Evolutionary conservation across 92 coral and sea anemone species (phyloP).

Genomic region (Bergia sp.): DNA sequence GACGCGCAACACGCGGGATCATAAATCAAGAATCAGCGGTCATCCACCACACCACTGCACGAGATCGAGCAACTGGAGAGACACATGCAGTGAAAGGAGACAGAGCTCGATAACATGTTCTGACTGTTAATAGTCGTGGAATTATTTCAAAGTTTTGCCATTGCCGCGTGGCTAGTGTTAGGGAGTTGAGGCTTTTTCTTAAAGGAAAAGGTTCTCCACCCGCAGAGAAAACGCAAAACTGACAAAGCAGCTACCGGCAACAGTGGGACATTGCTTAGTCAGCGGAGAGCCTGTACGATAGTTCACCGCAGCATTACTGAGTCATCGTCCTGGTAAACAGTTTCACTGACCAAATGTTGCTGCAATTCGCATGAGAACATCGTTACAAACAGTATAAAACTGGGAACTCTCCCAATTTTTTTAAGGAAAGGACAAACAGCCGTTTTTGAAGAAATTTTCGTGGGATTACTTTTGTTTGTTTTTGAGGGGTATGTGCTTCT

Average conservation of each 20-base stretch:
- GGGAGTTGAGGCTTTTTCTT: neutral
- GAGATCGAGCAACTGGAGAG: neutral
- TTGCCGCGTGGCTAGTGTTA: neutral
- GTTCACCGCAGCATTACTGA: neutral
- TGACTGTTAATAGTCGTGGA: neutral
- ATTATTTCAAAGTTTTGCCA: too few species aligned
- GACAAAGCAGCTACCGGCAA: too few species aligned
- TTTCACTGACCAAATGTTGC: too few species aligned
- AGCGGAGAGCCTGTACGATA: too few species aligned
- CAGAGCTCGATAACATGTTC: neutral
- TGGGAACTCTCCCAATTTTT: neutral
- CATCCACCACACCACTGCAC: neutral
- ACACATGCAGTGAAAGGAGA: neutral
- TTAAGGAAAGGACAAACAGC: neutral
- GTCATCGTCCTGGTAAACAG: neutral
- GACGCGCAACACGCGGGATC: constrained; percentile 70
- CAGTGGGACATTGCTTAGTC: too few species aligned
- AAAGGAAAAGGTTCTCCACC: too few species aligned
- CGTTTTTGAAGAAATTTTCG: neutral
- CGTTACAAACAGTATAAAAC: neutral
- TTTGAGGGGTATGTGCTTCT: neutral
- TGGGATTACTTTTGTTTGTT: neutral
- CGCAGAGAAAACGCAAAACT: neutral
- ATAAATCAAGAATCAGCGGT: neutral
- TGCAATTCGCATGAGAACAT: neutral